These are phyloP conservation scores for Himantopus leucocephalus DNA, from an alignment of 2,113 vertebrate genomes.

Conservation along the genomic window DNA sequence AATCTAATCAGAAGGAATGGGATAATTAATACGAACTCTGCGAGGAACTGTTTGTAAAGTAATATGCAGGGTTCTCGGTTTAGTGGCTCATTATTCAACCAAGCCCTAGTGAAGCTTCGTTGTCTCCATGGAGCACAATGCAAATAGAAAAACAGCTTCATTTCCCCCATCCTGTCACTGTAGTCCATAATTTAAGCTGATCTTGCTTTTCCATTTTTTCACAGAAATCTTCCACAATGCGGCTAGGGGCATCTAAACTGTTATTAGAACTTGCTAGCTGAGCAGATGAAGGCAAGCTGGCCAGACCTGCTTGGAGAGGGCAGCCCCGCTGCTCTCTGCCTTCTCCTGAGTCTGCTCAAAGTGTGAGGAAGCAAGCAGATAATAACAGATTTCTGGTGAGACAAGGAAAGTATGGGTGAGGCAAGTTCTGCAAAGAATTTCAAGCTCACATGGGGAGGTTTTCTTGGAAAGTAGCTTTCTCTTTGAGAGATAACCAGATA, in stretches of 20 bases:
- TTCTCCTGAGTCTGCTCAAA: background rate
- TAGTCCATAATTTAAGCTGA: background rate
- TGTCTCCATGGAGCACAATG: background rate
- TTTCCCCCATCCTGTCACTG: background rate
- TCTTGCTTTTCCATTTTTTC: background rate
- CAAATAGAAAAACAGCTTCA: background rate
- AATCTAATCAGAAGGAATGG: conserved; percentile 38
- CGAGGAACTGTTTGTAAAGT: conserved; percentile 7
- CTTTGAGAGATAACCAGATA: background rate
- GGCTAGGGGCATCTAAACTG: background rate
- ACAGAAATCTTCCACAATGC: background rate
- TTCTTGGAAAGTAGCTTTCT: background rate
- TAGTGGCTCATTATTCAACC: conserved; percentile 4
- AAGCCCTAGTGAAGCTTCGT: background rate
- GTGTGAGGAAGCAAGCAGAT: background rate
- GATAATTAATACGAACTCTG: conserved; percentile 29
- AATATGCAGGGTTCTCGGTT: background rate
- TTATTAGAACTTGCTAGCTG: background rate
- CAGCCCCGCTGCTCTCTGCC: background rate
- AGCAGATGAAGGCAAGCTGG: background rate
- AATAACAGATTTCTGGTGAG: background rate
- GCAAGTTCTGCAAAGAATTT: background rate
- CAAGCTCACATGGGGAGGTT: background rate
- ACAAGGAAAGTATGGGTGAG: background rate
- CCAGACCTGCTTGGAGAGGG: background rate